phyloP scores from a whole-genome alignment of 2,113 vertebrate genomes.

The Serilophus lunatus region DNA sequence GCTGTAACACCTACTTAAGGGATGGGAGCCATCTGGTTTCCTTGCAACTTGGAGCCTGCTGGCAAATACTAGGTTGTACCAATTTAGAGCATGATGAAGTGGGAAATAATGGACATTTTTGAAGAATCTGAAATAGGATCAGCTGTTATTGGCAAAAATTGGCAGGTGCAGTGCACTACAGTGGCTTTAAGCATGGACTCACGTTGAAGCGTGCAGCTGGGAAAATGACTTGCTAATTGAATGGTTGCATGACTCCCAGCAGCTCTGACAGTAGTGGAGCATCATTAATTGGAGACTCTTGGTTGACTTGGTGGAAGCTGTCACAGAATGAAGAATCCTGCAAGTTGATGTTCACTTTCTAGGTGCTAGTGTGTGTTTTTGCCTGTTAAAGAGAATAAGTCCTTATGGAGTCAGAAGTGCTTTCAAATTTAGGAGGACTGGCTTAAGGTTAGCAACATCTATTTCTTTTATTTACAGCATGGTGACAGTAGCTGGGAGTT shows the following conservation, averaged over 20 bases:
- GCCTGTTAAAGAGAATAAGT: neutral
- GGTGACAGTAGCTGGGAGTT: neutral
- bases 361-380: neutral
- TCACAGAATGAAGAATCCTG: neutral
- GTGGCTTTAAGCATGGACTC: neutral
- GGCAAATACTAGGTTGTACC: conserved; percentile 36
- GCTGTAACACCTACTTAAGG: conserved; percentile 37
- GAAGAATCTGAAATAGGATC: conserved; percentile 41
- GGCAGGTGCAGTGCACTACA: conserved; percentile 17
- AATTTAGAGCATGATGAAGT: conserved; percentile 61
- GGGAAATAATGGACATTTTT: conserved; percentile 48
- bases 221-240: conserved; percentile 56
- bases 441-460: neutral
- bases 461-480: neutral
- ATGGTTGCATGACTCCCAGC: conserved; percentile 19
- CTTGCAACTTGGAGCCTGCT: conserved; percentile 24
- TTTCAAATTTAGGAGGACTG: neutral
- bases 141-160: conserved; percentile 35
- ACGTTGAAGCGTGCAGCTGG: conserved; percentile 40
- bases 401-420: neutral
- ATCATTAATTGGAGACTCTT: conserved; percentile 4
- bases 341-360: neutral
- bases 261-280: neutral
- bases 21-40: conserved; percentile 48
- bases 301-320: neutral